Conservation (phyloP, 2,888 invertebrate genomes). For the Heliconius cydno region DNA sequence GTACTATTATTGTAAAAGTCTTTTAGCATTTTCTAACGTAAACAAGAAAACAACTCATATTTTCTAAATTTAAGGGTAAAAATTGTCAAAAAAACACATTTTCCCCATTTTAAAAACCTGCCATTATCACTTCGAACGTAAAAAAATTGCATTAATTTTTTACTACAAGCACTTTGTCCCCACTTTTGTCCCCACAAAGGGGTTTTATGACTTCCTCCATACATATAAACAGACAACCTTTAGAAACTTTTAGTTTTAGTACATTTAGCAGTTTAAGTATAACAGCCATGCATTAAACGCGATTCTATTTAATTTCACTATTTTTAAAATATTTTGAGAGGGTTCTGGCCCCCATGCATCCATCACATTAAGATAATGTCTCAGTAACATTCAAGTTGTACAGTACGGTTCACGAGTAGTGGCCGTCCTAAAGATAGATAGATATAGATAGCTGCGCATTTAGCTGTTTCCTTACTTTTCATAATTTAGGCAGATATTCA, state of each 20-base stretch:
- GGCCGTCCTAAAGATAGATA: too few relatives aligned
- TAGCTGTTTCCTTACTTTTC: too few relatives aligned
- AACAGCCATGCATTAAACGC: constrained; percentile 17
- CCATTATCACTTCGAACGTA: constrained; percentile 1
- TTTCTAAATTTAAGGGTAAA: not conserved
- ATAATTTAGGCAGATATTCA: too few relatives aligned
- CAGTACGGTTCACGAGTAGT: too few relatives aligned
- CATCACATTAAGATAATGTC: constrained; percentile 26
- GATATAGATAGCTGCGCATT: too few relatives aligned
- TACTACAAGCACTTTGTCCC: not conserved
- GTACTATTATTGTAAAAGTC: not conserved
- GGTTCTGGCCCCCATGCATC: not conserved
- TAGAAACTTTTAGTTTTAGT: constrained; percentile 19
- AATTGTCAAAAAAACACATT: not conserved
- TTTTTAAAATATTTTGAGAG: constrained; percentile 37
- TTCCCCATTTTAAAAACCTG: not conserved
- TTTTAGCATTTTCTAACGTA: not conserved
- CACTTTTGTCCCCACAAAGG: not conserved
- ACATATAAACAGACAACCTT: constrained; percentile 18
- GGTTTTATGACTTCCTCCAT: not conserved
- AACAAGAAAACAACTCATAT: not conserved
- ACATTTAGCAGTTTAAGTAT: constrained; percentile 13
- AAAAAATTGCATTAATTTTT: constrained; percentile 16
- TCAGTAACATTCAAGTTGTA: constrained; percentile 1
- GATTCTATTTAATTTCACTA: constrained; percentile 44